Evolutionary conservation across 2,113 vertebrate species (phyloP), one percentile per base, ranked within the genome.

Genomic region (Thalassarche chlororhynchos): DNA sequence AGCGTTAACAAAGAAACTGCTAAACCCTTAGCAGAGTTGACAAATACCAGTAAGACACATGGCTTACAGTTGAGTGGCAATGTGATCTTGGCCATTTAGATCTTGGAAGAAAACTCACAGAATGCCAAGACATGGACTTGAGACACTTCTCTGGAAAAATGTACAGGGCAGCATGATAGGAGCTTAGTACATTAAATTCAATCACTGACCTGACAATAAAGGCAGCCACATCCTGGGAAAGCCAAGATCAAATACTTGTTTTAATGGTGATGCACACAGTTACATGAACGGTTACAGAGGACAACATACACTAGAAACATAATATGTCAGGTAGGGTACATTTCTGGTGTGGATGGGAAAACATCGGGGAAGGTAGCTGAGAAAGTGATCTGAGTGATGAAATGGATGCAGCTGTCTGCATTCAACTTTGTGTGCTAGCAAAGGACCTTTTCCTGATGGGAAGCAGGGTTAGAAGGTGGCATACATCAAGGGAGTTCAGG

Each of bases 241-340:
- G n/a, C 8, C 14, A 36, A 55, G 60, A 74, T 38, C 32, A 82
- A 55, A 34, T 65, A 21, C 5, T 44, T 28, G 20, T 31, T 66
- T n/a, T 62, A 47, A 26, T 4, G 40, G 54, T 36, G 69, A 87
- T 19, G 46, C 24, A 66, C 7, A 20, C 32, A 42, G 46, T 40
- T 46, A 66, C 52, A 38, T 19, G 23, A 60, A 52, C 3, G 9
- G 34, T 34, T 49, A 47, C 31, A 28, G 26, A 10, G n/a, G 51
- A 47, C 31, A 44, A 32, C 0, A 18, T 32, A n/a, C 4, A 1
- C 31, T 12, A 49, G 15, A 47, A 14, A 80, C 23, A 36, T 0
- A 38, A 16, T 12, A 34, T 5, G 10, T 18, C 46, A 60, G 60
- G 52, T 17, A 31, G 5, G 34, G 24, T 26, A 14, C 17, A 21